These are phyloP conservation scores for Intellagama lesueurii DNA, from an alignment of 2,797 vertebrate species.

Conservation along the genomic window DNA sequence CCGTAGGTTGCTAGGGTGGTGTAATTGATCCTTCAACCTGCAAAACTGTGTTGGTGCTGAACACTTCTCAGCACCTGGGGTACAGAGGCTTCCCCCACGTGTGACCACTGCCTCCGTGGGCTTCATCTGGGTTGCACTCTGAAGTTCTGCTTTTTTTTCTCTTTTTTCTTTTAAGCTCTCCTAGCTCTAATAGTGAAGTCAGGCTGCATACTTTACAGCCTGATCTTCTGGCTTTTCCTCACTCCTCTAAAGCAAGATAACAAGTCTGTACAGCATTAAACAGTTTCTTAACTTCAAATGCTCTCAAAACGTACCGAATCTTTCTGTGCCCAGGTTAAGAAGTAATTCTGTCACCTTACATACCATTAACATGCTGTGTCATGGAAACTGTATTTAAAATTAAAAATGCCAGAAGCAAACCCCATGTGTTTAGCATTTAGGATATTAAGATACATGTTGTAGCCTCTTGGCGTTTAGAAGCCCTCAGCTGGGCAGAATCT, in stretches of 20 bases:
- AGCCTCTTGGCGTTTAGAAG: background rate
- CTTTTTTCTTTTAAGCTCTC: too few species aligned
- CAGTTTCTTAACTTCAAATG: background rate
- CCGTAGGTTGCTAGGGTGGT: too few species aligned
- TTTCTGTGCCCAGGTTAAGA: background rate
- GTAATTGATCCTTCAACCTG: too few species aligned
- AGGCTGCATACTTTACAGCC: constrained; percentile 27
- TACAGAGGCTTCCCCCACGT: too few species aligned
- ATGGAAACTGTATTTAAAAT: background rate
- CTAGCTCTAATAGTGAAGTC: background rate
- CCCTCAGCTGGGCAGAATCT: background rate
- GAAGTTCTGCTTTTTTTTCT: constrained; percentile 3
- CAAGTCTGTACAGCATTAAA: too few species aligned
- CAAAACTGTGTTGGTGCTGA: too few species aligned
- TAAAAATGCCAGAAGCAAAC: constrained; percentile 43
- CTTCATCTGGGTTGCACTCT: background rate
- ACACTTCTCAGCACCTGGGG: too few species aligned
- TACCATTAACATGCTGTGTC: background rate
- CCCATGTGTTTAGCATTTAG: constrained; percentile 53
- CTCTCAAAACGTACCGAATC: background rate
- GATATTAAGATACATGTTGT: background rate
- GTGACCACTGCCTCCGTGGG: background rate
- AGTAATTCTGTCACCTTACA: background rate
- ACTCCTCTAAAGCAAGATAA: constrained; percentile 21
- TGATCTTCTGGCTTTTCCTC: constrained; percentile 44